phyloP scores from a whole-genome alignment of 2,113 vertebrate species.

The Aegithalos caudatus region DNA sequence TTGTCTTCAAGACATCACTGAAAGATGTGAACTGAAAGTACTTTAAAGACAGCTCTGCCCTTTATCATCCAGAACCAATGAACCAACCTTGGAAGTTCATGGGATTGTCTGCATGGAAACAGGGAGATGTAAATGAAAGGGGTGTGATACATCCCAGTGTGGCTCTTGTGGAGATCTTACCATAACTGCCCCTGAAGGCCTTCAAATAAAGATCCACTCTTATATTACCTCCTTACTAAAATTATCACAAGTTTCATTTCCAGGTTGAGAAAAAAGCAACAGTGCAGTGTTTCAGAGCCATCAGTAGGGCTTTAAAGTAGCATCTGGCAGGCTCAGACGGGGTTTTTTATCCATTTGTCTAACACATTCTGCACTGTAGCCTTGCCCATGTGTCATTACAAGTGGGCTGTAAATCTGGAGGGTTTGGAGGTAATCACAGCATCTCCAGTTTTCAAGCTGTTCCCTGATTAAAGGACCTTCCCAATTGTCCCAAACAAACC shows the following conservation, averaged over 20 bases:
- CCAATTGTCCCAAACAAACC: background rate
- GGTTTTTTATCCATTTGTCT: background rate
- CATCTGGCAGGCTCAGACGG: background rate
- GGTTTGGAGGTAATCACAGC: background rate
- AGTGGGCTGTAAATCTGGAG: background rate
- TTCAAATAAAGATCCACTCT: background rate
- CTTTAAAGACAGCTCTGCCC: background rate
- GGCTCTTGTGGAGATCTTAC: background rate
- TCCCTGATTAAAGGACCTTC: background rate
- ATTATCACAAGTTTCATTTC: too few relatives aligned
- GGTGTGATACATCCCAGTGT: rapidly evolving
- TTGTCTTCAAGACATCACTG: background rate
- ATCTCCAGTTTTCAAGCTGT: background rate
- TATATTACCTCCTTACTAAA: background rate
- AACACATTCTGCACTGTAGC: background rate
- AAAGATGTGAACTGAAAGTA: background rate
- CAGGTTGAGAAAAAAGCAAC: background rate
- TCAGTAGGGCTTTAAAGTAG: background rate
- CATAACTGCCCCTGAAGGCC: background rate
- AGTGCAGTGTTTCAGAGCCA: background rate
- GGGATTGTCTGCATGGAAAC: background rate
- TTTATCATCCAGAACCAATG: background rate
- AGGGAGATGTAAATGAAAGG: background rate
- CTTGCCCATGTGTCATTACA: background rate
- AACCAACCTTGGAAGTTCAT: background rate